Base-by-base conservation (phyloP, 2,113 vertebrate genomes). In the Chaetura pelagica region DNA sequence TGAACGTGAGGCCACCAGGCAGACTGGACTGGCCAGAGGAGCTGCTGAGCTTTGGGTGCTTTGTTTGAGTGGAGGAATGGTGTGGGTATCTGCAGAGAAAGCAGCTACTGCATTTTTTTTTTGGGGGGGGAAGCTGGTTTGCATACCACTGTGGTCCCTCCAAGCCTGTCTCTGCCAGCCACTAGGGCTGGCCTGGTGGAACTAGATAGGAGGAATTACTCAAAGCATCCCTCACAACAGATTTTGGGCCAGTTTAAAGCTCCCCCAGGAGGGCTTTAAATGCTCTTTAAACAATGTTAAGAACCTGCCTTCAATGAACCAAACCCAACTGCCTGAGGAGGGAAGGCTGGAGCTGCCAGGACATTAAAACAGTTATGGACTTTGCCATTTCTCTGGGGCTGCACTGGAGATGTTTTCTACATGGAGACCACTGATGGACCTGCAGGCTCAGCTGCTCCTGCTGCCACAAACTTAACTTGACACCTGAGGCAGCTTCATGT, bases 401-500 rank as follows among this genome's bases (percentile, higher is more conserved):
- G 55, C 40, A n/a, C 61, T 46, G 75, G 62, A 77, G 63, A 64
- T 0, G 1, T 54, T 61, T 79, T 69, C 72, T 84, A 81, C 64
- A 57, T 21, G 4, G 55, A 93, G 51, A 57, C 18, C 0, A 4
- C 55, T 38, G 84, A 71, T 52, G 74, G 91, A 54, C 42, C 40
- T 87, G 61, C 58, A 89, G 68, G 73, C 52, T 82, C 64, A 86
- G 94, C 74, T 87, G 82, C 72, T 95, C 71, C 84, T 64, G 93
- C 88, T 79, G 90, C 92, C 93, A 72, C 78, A n/a, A n/a, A n/a
- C n/a, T 0, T 2, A 89, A 90, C 55, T 64, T 49, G 67, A 58
- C 69, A 89, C 80, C 15, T 68, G 78, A 96, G 57, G 87, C 72
- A 93, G 95, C 95, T 94, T 96, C 96, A 96, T 4, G 2, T 96